Percentiles rank a stretch among this genome's conserved stretches.
These are phyloP conservation scores for Chitala chitala DNA, from an alignment of 2,113 vertebrate genomes.

Conservation along the genomic window DNA sequence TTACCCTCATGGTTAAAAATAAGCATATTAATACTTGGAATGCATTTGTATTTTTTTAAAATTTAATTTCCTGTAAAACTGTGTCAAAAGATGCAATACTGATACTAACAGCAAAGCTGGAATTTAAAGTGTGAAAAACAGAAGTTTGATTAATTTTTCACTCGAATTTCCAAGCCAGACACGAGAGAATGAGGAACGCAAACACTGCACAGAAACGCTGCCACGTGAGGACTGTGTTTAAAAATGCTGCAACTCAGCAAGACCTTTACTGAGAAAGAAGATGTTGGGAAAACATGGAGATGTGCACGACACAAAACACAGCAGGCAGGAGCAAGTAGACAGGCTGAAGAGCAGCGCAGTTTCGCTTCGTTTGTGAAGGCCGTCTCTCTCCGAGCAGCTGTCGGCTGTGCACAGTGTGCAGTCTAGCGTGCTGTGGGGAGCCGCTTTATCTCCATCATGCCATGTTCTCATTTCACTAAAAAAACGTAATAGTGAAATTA, in stretches of 20 bases:
- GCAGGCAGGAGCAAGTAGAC: background rate
- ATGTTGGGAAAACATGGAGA: background rate
- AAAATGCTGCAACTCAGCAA: background rate
- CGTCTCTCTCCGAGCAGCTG: too few relatives aligned
- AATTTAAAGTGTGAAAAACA: background rate
- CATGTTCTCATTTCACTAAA: too few relatives aligned
- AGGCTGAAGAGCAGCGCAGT: background rate
- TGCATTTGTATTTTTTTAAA: conserved; percentile 10
- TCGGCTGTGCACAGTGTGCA: too few relatives aligned
- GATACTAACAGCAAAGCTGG: conserved; percentile 15
- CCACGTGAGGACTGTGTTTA: background rate
- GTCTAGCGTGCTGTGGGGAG: too few relatives aligned
- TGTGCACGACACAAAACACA: too few relatives aligned
- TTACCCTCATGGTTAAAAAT: background rate
- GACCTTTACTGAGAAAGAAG: background rate
- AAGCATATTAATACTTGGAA: conserved; percentile 18
- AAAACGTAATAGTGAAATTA: too few relatives aligned
- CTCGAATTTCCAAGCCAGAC: background rate
- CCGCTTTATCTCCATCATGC: too few relatives aligned
- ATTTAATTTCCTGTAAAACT: conserved; percentile 25
- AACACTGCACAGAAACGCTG: background rate
- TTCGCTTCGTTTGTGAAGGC: background rate
- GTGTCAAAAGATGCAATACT: conserved; percentile 26
- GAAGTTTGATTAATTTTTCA: too few relatives aligned
- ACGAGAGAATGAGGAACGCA: background rate